phyloP scores from a whole-genome alignment of 2,797 vertebrate genomes.

The Kryptopterus vitreolus region DNA sequence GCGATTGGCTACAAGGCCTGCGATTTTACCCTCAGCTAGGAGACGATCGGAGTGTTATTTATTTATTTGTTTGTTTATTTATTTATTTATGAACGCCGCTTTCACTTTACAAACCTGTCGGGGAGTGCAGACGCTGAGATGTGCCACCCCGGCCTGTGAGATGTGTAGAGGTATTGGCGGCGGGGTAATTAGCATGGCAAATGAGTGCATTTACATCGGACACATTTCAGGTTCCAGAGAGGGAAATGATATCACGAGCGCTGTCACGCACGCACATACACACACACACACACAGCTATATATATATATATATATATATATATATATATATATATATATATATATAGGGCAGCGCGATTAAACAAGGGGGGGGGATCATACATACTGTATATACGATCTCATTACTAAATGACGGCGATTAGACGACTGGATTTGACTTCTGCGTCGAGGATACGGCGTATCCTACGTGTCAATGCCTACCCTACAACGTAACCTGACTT shows the following conservation, averaged over 20 bases:
- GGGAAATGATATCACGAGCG: conserved; percentile 62
- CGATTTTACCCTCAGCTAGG: conserved; percentile 67
- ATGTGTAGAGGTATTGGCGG: conserved; percentile 49
- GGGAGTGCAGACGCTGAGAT: conserved; percentile 55
- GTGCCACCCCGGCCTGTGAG: conserved; percentile 53
- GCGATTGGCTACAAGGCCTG: conserved; percentile 62
- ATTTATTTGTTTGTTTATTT: too few relatives aligned
- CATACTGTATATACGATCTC: too few relatives aligned
- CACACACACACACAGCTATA: too few relatives aligned
- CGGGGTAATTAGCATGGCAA: conserved; percentile 66
- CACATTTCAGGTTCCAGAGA: conserved; percentile 57
- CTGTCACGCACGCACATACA: conserved; percentile 50
- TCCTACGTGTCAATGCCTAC: too few relatives aligned
- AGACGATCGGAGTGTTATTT: conserved; percentile 49
- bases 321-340: too few relatives aligned
- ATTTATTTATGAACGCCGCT: conserved; percentile 33
- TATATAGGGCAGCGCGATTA: too few relatives aligned
- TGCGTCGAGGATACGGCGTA: too few relatives aligned
- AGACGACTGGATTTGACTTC: too few relatives aligned
- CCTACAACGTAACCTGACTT: too few relatives aligned
- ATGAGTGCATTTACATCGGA: conserved; percentile 68
- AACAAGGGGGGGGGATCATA: too few relatives aligned
- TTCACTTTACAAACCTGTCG: conserved; percentile 58
- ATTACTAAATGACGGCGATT: too few relatives aligned
- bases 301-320: too few relatives aligned